Conservation (phyloP, 1,140 invertebrate species). For the Aethina tumida region DNA sequence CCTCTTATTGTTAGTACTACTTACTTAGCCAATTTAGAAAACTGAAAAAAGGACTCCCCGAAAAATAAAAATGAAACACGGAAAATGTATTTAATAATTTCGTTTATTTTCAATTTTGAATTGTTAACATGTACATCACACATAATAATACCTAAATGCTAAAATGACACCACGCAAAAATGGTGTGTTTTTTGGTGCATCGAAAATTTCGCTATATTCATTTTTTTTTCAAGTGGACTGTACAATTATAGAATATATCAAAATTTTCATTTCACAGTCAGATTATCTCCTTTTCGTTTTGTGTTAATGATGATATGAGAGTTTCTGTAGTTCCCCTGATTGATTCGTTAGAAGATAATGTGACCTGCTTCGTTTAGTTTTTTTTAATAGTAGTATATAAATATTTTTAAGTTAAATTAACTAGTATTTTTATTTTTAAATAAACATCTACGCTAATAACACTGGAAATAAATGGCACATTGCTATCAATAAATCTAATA, state of each 20-base stretch:
- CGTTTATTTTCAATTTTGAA: conserved; percentile 37
- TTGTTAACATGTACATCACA: conserved; percentile 39
- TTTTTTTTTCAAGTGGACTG: conserved; percentile 6
- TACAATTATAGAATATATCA: conserved; percentile 26
- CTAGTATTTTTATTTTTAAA: conserved; percentile 27
- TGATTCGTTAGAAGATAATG: no score
- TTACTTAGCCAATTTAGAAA: no score
- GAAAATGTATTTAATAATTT: conserved; percentile 27
- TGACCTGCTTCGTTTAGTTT: conserved; percentile 10
- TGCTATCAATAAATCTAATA: conserved; percentile 23
- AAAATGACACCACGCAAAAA: conserved; percentile 23
- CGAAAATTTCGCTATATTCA: conserved; percentile 34
- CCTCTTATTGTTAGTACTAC: background rate
- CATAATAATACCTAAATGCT: conserved; percentile 34
- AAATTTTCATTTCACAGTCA: conserved; percentile 29
- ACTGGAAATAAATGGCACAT: conserved; percentile 33
- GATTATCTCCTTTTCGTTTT: no score
- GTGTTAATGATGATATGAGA: no score
- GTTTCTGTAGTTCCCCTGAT: no score
- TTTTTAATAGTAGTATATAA: conserved; percentile 18
- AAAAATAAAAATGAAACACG: conserved; percentile 19
- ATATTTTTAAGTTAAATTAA: conserved; percentile 30
- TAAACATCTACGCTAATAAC: conserved; percentile 33
- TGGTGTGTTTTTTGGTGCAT: conserved; percentile 24
- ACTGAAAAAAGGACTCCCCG: conserved; percentile 14